phyloP scores from a whole-genome alignment of 2,113 vertebrate genomes.

The Cyanistes caeruleus region DNA sequence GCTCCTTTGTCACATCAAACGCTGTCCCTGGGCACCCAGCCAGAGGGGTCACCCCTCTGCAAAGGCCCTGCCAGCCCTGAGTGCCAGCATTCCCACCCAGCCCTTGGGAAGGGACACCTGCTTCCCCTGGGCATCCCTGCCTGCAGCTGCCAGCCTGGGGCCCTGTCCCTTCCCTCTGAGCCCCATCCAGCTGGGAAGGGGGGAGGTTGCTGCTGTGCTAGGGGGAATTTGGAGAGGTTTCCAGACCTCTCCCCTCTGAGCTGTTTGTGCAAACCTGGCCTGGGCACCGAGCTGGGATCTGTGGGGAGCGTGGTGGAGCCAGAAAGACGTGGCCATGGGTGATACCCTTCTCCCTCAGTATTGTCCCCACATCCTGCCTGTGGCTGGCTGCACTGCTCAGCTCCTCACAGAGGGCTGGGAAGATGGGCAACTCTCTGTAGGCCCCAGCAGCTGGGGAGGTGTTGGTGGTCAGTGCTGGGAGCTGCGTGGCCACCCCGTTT shows the following conservation, averaged over 20 bases:
- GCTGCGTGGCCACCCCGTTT: neutral
- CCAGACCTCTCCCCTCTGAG: neutral
- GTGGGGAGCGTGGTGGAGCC: neutral
- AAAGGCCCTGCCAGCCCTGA: neutral
- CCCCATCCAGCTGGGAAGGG: neutral
- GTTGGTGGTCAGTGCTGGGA: neutral
- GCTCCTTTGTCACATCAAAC: neutral
- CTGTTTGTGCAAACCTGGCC: neutral
- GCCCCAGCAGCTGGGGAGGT: neutral
- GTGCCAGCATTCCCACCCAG: neutral
- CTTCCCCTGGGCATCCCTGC: neutral
- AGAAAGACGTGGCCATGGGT: accelerated
- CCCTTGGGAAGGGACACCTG: neutral
- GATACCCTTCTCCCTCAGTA: neutral
- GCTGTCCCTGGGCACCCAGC: neutral
- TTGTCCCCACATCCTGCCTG: accelerated
- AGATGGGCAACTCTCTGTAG: accelerated
- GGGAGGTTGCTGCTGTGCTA: neutral
- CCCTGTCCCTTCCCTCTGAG: neutral
- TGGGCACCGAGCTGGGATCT: accelerated
- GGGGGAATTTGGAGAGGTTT: neutral
- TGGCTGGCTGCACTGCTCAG: neutral
- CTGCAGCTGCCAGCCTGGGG: neutral
- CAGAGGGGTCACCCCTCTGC: neutral
- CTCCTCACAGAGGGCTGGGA: neutral